phyloP scores from a whole-genome alignment of 2,888 invertebrate species.

The Sycophila texana region DNA sequence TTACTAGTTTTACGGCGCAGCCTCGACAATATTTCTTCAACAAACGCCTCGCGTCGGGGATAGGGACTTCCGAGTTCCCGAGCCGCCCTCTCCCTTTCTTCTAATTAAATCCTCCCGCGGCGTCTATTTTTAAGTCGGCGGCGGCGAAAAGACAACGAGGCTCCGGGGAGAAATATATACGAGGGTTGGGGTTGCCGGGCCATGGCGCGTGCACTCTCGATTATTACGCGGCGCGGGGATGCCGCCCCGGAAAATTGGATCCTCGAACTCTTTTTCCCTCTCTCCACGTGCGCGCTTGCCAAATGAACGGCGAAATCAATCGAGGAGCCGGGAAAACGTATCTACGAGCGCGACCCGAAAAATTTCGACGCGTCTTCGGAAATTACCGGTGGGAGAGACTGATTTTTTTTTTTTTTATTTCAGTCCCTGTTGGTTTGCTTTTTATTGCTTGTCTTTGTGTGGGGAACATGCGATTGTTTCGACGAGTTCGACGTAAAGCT shows the following conservation, averaged over 20 bases:
- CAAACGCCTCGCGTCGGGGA: constrained; percentile 8
- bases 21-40: constrained; percentile 48
- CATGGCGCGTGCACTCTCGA: no score
- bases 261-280: not conserved
- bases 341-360: not conserved
- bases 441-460: no score
- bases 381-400: no score
- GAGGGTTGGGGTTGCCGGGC: not conserved
- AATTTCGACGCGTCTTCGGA: not conserved
- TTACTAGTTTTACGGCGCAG: constrained; percentile 48
- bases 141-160: constrained; percentile 12
- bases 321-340: not conserved
- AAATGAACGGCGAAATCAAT: constrained; percentile 20
- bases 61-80: no score
- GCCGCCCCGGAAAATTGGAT: constrained; percentile 43
- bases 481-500: no score
- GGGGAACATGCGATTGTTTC: no score
- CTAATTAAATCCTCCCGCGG: constrained; percentile 40
- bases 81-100: constrained; percentile 8
- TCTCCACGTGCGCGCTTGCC: not conserved
- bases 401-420: not conserved
- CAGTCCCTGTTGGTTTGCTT: not conserved
- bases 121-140: constrained; percentile 42
- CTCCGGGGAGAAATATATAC: constrained; percentile 18
- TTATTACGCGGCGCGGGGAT: constrained; percentile 34